These are phyloP conservation scores for Alectoris magna DNA, from an alignment of 2,797 vertebrate genomes.

Conservation along the genomic window DNA sequence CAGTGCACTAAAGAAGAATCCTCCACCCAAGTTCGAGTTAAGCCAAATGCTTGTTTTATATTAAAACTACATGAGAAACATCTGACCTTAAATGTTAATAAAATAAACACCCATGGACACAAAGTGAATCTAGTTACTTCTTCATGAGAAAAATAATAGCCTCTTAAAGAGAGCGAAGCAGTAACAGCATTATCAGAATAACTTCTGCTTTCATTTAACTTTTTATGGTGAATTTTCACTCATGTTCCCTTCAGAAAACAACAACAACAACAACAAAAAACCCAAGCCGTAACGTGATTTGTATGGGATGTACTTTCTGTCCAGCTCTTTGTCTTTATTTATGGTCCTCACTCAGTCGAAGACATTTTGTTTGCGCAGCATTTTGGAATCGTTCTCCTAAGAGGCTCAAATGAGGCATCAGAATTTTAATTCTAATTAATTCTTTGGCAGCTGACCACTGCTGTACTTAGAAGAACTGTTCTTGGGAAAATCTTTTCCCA, in stretches of 20 bases:
- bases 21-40: not conserved
- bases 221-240: not conserved
- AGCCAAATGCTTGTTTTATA: not conserved
- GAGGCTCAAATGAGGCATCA: slow-evolving; percentile 26
- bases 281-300: not conserved
- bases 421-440: slow-evolving; percentile 22
- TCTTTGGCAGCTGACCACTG: not conserved
- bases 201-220: not conserved
- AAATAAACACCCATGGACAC: not conserved
- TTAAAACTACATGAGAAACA: not conserved
- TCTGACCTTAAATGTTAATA: not conserved
- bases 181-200: not conserved
- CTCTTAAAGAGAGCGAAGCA: not conserved
- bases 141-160: not conserved
- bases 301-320: not conserved
- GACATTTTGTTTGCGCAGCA: slow-evolving; percentile 1
- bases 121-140: not conserved
- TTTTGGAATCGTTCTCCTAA: not conserved
- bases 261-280: not conserved
- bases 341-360: not conserved
- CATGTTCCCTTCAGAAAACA: not conserved
- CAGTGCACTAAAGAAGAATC: not conserved
- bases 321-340: not conserved
- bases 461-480: slow-evolving; percentile 1
- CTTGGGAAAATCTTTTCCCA: not conserved